Conservation (phyloP, 1,140 invertebrate species). For the Sweltsa coloradensis region DNA sequence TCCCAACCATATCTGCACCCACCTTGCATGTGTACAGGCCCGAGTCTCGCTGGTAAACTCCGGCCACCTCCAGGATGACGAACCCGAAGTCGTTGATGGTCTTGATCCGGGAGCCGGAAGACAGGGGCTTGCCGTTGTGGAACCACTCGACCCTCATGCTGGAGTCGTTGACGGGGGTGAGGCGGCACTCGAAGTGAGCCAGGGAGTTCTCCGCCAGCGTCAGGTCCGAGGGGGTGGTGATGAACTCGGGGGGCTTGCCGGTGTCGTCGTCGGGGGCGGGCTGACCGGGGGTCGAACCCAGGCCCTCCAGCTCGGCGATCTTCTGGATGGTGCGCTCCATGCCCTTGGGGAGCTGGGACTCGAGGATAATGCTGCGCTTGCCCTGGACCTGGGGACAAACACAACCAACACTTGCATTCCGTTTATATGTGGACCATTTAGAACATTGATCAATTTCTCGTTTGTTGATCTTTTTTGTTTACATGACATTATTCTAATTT, state of each 20-base stretch:
- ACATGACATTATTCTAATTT: no score
- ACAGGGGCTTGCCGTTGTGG: slow-evolving; percentile 85
- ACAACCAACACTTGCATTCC: no score
- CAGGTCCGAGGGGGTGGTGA: slow-evolving; percentile 74
- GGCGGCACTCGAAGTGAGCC: slow-evolving; percentile 84
- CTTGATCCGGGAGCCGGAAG: slow-evolving; percentile 76
- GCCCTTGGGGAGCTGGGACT: slow-evolving; percentile 81
- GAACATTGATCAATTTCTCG: no score
- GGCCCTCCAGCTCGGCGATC: slow-evolving; percentile 83
- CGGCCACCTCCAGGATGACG: slow-evolving; percentile 81
- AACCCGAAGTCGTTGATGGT: slow-evolving; percentile 91
- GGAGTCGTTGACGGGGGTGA: slow-evolving; percentile 82
- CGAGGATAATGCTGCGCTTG: slow-evolving; percentile 81
- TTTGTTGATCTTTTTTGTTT: no score
- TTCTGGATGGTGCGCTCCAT: slow-evolving; percentile 89
- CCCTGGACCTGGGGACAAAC: no score
- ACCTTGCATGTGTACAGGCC: slow-evolving; percentile 80
- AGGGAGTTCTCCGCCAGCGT: slow-evolving; percentile 76
- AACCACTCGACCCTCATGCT: slow-evolving; percentile 93
- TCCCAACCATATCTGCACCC: no score
- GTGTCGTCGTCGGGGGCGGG: slow-evolving; percentile 62
- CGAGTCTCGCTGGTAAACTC: slow-evolving; percentile 76
- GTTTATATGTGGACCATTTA: no score
- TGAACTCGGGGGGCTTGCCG: slow-evolving; percentile 84
- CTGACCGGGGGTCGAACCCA: slow-evolving; percentile 48